Percentiles rank a stretch among this genome's conserved stretches.
These are phyloP conservation scores for Teleogryllus occipitalis DNA, from an alignment of 1,140 invertebrate genomes.

Conservation along the genomic window DNA sequence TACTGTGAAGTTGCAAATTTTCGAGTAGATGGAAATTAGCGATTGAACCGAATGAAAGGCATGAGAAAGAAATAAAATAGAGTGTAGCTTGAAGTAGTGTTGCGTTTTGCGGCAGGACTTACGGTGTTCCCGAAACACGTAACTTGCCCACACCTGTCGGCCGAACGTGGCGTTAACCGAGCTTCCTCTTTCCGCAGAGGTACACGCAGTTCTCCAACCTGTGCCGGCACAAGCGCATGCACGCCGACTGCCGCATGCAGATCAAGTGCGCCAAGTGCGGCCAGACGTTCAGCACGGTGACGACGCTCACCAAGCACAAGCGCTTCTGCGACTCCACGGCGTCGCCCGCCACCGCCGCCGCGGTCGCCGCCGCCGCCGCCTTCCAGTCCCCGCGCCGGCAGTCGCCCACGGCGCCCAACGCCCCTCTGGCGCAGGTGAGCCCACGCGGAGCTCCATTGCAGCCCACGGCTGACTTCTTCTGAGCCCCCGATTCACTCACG, in stretches of 20 bases:
- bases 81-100: too few relatives aligned
- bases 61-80: too few relatives aligned
- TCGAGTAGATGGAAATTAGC: too few relatives aligned
- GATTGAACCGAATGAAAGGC: too few relatives aligned
- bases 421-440: conserved; percentile 32
- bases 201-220: conserved; percentile 99
- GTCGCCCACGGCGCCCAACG: conserved; percentile 26
- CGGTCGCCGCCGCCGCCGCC: conserved; percentile 41
- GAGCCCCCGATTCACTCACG: too few relatives aligned
- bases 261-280: conserved; percentile 89
- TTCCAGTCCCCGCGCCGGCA: conserved; percentile 33
- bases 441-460: conserved; percentile 8
- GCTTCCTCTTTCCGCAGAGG: conserved; percentile 56
- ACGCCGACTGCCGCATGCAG: conserved; percentile 79
- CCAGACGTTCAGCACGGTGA: conserved; percentile 81
- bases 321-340: conserved; percentile 67
- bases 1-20: too few relatives aligned
- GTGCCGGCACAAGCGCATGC: conserved; percentile 98
- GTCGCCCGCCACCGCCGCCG: conserved; percentile 37
- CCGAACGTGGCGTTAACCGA: neutral
- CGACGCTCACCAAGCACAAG: conserved; percentile 75
- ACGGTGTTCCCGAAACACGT: too few relatives aligned
- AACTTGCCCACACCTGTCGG: too few relatives aligned
- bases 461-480: too few relatives aligned
- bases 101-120: too few relatives aligned